These are phyloP conservation scores for Chionis minor DNA, from an alignment of 2,113 vertebrate genomes.

Conservation along the genomic window DNA sequence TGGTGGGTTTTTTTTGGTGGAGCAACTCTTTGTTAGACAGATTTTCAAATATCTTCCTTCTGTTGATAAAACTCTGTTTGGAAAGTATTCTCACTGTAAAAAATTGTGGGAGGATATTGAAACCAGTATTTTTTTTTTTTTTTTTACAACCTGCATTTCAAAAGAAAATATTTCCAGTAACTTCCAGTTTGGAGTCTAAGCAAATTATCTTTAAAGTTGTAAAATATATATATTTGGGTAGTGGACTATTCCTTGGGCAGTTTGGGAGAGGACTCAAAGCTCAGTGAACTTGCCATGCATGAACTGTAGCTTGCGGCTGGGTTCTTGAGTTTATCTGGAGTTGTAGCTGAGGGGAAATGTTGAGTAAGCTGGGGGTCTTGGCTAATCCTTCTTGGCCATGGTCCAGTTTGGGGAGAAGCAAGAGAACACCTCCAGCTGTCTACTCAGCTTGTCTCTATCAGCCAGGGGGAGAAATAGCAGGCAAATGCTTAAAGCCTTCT, in stretches of 20 bases:
- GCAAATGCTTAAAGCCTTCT: not conserved
- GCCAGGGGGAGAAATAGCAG: not conserved
- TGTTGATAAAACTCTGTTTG: not conserved
- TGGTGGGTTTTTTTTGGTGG: not conserved
- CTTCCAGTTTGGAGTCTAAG: not conserved
- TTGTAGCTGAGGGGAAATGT: not conserved
- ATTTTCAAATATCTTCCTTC: not conserved
- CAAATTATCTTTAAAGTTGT: not conserved
- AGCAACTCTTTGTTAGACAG: not conserved
- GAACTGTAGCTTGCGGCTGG: not conserved
- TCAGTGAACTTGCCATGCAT: not conserved
- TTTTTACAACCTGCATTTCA: not conserved
- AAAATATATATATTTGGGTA: not conserved
- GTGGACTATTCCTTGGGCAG: not conserved
- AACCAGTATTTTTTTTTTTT: not conserved
- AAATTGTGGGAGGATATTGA: not conserved
- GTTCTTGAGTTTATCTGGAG: not conserved
- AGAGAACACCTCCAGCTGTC: not conserved
- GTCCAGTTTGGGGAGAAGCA: not conserved
- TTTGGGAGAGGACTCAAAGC: not conserved
- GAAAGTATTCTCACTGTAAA: not conserved
- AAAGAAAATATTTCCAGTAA: not conserved
- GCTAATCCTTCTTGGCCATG: not conserved
- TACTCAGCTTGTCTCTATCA: not conserved
- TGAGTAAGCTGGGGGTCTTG: not conserved